Conservation (phyloP, 2,888 invertebrate species). For the Hydraecia micacea region DNA sequence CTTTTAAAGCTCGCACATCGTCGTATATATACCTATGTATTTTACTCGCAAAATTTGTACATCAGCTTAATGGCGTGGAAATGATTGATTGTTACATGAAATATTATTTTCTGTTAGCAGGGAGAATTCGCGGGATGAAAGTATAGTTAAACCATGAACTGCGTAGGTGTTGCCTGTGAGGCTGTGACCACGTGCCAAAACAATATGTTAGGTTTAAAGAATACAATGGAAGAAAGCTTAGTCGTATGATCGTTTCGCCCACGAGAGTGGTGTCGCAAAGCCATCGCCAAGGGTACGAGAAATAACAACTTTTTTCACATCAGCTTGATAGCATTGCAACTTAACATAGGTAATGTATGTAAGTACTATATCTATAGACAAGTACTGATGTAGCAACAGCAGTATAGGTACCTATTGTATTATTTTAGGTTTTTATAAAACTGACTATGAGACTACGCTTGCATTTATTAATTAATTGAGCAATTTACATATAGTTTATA, state of each 20-base stretch:
- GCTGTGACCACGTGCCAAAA: constrained; percentile 24
- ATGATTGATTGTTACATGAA: constrained; percentile 42
- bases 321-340: neutral
- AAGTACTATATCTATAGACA: neutral
- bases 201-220: constrained; percentile 43
- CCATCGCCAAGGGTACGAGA: constrained; percentile 16
- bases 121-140: constrained; percentile 1
- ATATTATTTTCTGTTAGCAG: constrained; percentile 27
- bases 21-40: neutral
- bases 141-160: constrained; percentile 7
- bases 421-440: neutral
- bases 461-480: constrained; percentile 9
- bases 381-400: neutral
- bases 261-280: neutral
- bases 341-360: neutral
- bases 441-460: neutral
- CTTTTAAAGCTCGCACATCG: constrained; percentile 24
- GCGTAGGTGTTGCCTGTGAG: constrained; percentile 7
- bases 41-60: constrained; percentile 5
- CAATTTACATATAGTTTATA: constrained; percentile 17
- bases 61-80: constrained; percentile 26
- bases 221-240: constrained; percentile 42
- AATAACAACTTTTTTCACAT: constrained; percentile 13
- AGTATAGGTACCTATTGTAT: neutral
- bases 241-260: constrained; percentile 6